Base-by-base conservation (phyloP, 1,140 invertebrate genomes). In the Hermetia illucens region DNA sequence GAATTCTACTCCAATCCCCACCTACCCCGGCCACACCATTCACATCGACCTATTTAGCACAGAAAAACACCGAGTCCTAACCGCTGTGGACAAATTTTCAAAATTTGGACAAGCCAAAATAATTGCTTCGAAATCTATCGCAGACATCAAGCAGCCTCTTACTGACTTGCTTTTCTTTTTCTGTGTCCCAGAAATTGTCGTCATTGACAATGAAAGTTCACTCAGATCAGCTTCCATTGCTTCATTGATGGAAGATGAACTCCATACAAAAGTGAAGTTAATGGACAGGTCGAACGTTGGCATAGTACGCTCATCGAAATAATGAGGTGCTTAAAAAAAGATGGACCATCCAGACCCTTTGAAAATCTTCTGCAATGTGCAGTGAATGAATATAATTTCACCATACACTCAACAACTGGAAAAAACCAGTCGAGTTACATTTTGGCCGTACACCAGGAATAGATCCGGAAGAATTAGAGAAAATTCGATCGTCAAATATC, bases 291-390 rank as follows among this genome's bases (percentile, higher is more conserved):
- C 24, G 42, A 47, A 42, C 21, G 45, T 1, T 44, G 42, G 20
- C 45, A 47, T 29, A 42, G 40, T 10, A 47, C 45, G 5, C 19
- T 47, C 10, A 21, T 32, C 15, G 45, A 44, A 40, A 41, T 44
- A 18, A 40, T 44, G 33, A 33, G 39, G 17, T 39, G 39, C 18
- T 19, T 41, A 5, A 32, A 40, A 32, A 33, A 18, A 13, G 39
- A 46, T 5, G 12, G 22, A 17, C 31, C 8, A 2, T 25, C 36
- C n/a, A 9, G 35, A 32, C 17, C 32, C 10, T 37, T 44, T 13
- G 19, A 34, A 13, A 34, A 39, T 19, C 13, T 44, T 15, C 27
- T 33, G n/a, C 32, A 41, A 25, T 37, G 19, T 33, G 20, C 36
- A 5, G 40, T 39, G 3, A 18, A 42, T 10, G 38, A 42, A 30